These are phyloP conservation scores for Fistularia tabacaria DNA, from an alignment of 2,797 vertebrate genomes.

Conservation along the genomic window DNA sequence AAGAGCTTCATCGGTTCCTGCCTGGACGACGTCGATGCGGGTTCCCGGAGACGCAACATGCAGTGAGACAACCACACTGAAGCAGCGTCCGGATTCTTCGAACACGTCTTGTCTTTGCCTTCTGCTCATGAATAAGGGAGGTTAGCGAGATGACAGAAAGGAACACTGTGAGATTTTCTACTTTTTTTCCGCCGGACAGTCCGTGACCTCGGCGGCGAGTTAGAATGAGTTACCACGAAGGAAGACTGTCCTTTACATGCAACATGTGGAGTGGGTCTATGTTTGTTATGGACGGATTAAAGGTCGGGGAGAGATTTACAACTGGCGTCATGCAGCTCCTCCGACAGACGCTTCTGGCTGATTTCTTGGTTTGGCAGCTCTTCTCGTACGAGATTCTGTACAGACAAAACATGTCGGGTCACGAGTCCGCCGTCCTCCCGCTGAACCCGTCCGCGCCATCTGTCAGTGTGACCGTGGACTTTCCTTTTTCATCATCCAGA, in stretches of 20 bases:
- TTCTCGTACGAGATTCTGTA: no score
- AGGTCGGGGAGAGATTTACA: slow-evolving; percentile 19
- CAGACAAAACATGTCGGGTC: no score
- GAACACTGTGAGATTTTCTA: neutral
- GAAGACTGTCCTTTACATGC: slow-evolving; percentile 28
- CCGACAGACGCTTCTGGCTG: slow-evolving; percentile 33
- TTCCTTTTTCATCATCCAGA: neutral
- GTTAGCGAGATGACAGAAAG: neutral
- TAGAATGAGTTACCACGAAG: slow-evolving; percentile 14
- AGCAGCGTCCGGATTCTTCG: no score
- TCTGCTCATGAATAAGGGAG: neutral
- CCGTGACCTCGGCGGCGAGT: slow-evolving; percentile 3
- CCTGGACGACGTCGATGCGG: slow-evolving; percentile 4
- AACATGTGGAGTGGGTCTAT: slow-evolving; percentile 7
- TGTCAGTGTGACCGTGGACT: no score
- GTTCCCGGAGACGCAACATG: slow-evolving; percentile 13
- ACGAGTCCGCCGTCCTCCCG: no score
- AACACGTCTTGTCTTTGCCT: no score
- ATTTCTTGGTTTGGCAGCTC: slow-evolving; percentile 38
- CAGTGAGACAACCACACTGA: slow-evolving; percentile 10
- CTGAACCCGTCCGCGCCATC: no score
- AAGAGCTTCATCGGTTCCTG: slow-evolving; percentile 14
- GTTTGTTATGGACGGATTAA: slow-evolving; percentile 16
- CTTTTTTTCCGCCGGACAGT: slow-evolving; percentile 4
- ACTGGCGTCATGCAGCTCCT: slow-evolving; percentile 36